Conservation (phyloP, 1,140 invertebrate species). For the Bombus waltoni region DNA sequence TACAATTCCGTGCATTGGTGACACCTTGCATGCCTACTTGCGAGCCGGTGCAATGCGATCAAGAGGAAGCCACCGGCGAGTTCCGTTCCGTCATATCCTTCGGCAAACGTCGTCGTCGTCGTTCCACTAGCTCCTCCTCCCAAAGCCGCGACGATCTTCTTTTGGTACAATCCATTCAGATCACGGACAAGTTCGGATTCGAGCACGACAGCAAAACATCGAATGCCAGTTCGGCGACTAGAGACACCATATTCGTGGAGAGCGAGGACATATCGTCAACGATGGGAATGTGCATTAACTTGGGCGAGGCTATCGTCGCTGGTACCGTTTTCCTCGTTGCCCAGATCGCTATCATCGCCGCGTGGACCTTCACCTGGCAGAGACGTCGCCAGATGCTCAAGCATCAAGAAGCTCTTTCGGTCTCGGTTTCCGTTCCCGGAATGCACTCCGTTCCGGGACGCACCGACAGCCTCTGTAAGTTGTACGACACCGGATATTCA, state of each 20-base stretch:
- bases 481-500: slow-evolving; percentile 92
- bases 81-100: slow-evolving; percentile 91
- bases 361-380: slow-evolving; percentile 93
- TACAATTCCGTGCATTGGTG: slow-evolving; percentile 96
- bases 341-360: slow-evolving; percentile 91
- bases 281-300: slow-evolving; percentile 88
- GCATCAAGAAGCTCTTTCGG: slow-evolving; percentile 83
- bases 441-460: slow-evolving; percentile 84
- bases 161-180: slow-evolving; percentile 94
- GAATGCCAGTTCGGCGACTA: slow-evolving; percentile 73
- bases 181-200: slow-evolving; percentile 95
- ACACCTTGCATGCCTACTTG: slow-evolving; percentile 96
- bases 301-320: slow-evolving; percentile 90
- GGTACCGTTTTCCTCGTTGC: slow-evolving; percentile 92
- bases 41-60: slow-evolving; percentile 94
- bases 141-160: slow-evolving; percentile 90
- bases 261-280: slow-evolving; percentile 83
- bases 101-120: slow-evolving; percentile 87
- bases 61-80: slow-evolving; percentile 90
- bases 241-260: slow-evolving; percentile 83
- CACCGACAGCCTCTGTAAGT: slow-evolving; percentile 91
- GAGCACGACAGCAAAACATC: slow-evolving; percentile 82
- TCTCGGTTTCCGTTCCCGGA: slow-evolving; percentile 83
- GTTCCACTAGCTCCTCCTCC: slow-evolving; percentile 79
- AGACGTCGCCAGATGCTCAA: slow-evolving; percentile 86